A percentile compares a stretch with the other conserved stretches of the same genome.
These are phyloP conservation scores for Pyralis farinalis DNA, from an alignment of 2,888 invertebrate species.

Conservation along the genomic window DNA sequence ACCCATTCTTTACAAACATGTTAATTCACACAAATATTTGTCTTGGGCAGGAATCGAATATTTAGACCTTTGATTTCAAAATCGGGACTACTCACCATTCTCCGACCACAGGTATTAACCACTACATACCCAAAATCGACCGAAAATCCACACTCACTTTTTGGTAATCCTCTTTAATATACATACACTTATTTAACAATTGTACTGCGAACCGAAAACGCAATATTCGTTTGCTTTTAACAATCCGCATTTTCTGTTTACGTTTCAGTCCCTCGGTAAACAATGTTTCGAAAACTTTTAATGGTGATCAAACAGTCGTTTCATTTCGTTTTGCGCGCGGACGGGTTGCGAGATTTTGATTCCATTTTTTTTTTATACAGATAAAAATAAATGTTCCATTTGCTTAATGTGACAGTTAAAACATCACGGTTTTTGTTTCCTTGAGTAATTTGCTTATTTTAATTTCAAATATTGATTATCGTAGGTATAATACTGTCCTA, in stretches of 20 bases:
- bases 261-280: conserved; percentile 39
- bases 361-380: conserved; percentile 20
- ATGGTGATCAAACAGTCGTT: conserved; percentile 70
- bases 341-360: conserved; percentile 33
- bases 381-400: conserved; percentile 36
- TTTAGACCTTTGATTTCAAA: too few species aligned
- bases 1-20: too few species aligned
- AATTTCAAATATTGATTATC: too few species aligned
- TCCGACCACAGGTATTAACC: too few species aligned
- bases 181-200: conserved; percentile 1
- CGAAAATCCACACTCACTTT: background rate
- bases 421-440: conserved; percentile 28
- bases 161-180: background rate
- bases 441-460: conserved; percentile 24
- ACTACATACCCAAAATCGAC: too few species aligned
- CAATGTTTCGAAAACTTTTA: conserved; percentile 70
- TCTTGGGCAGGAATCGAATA: too few species aligned
- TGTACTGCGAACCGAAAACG: conserved; percentile 20
- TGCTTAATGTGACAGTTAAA: conserved; percentile 40
- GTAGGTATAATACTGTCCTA: too few species aligned
- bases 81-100: too few species aligned
- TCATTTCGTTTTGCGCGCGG: conserved; percentile 41
- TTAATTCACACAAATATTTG: too few species aligned
- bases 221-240: conserved; percentile 26
- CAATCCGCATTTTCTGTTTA: conserved; percentile 45